Conservation (phyloP, 1,140 invertebrate species). For the Saxidomus purpurata region DNA sequence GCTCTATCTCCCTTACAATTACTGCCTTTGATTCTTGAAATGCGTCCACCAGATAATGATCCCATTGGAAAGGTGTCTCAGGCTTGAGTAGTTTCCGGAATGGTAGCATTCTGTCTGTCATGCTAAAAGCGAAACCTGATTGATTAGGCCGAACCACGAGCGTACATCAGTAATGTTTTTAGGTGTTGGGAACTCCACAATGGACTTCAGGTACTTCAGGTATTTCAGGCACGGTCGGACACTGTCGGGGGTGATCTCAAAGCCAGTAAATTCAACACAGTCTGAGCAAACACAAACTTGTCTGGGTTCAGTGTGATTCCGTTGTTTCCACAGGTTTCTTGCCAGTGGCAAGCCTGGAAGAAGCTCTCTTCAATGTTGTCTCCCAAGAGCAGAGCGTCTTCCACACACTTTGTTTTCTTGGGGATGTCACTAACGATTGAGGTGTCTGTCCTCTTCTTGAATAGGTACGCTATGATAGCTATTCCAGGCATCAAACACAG, state of each 20-base stretch:
- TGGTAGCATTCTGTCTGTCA: constrained; percentile 67
- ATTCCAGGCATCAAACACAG: constrained; percentile 70
- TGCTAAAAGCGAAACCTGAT: constrained; percentile 56
- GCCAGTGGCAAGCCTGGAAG: constrained; percentile 56
- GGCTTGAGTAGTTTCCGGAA: constrained; percentile 63
- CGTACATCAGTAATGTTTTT: constrained; percentile 68
- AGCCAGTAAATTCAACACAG: constrained; percentile 74
- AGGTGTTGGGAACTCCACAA: constrained; percentile 66
- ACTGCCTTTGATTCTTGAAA: constrained; percentile 60
- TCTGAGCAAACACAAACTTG: constrained; percentile 74
- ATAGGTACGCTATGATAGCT: constrained; percentile 68
- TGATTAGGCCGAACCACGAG: constrained; percentile 68
- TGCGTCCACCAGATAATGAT: constrained; percentile 13
- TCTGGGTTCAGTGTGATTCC: constrained; percentile 78
- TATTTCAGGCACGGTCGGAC: constrained; percentile 63
- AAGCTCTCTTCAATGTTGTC: constrained; percentile 59
- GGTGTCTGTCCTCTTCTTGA: constrained; percentile 61
- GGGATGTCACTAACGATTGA: constrained; percentile 67
- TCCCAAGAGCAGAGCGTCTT: constrained; percentile 69
- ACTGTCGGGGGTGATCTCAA: constrained; percentile 63
- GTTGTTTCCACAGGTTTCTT: constrained; percentile 69
- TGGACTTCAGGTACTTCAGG: constrained; percentile 59
- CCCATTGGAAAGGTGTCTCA: constrained; percentile 37
- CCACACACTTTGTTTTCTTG: constrained; percentile 72
- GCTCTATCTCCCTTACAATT: constrained; percentile 47